Conservation (phyloP, 1,140 invertebrate genomes). For the Ceratosolen solmsi region DNA sequence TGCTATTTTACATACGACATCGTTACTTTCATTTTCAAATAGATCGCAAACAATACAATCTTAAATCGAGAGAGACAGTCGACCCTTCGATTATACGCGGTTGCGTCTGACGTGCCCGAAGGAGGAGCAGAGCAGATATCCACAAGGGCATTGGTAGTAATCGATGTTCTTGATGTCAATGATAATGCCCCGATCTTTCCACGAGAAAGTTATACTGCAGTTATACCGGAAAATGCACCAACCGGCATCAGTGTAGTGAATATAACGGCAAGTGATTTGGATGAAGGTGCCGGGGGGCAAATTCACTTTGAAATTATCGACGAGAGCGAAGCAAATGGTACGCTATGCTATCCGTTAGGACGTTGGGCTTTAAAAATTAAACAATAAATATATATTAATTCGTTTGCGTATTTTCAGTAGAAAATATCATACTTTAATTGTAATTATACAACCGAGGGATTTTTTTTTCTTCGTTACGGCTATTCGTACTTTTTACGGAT, state of each 20-base stretch:
- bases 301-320: constrained; percentile 82
- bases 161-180: constrained; percentile 87
- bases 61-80: constrained; percentile 85
- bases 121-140: constrained; percentile 79
- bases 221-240: constrained; percentile 84
- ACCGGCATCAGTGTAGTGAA: constrained; percentile 79
- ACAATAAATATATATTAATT: too few species aligned
- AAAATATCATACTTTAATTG: too few species aligned
- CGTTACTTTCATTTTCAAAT: too few species aligned
- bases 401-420: too few species aligned
- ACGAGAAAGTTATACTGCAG: constrained; percentile 73
- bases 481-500: too few species aligned
- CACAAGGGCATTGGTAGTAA: constrained; percentile 76
- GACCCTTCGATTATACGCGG: constrained; percentile 79
- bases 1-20: too few species aligned
- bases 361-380: too few species aligned
- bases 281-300: constrained; percentile 80
- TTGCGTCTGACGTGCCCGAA: constrained; percentile 82
- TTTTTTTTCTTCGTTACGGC: too few species aligned
- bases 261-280: constrained; percentile 86
- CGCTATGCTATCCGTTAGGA: too few species aligned
- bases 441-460: too few species aligned
- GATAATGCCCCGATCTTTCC: constrained; percentile 82
- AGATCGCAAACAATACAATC: constrained; percentile 79
- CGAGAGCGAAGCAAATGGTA: constrained; percentile 81